Percentiles rank a stretch among this genome's conserved stretches.
Conservation (phyloP, 1,140 invertebrate genomes). For the Apis dorsata region DNA sequence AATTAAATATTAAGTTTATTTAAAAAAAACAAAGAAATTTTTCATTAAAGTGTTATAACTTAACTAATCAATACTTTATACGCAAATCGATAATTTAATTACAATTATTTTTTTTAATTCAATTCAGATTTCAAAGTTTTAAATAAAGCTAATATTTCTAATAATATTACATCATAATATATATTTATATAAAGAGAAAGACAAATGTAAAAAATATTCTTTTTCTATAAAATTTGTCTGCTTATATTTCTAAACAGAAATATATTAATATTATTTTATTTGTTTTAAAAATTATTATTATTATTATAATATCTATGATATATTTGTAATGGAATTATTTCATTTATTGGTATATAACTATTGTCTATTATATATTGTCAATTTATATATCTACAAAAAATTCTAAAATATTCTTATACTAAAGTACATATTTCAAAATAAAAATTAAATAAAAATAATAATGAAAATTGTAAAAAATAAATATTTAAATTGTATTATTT, state of each 20-base stretch:
- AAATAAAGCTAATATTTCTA: conserved; percentile 7
- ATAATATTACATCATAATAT: neutral
- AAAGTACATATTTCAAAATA: neutral
- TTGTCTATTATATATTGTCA: conserved; percentile 68
- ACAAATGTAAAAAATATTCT: neutral
- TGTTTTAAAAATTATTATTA: conserved; percentile 40
- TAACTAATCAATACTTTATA: no score
- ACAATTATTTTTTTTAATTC: neutral
- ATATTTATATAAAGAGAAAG: neutral
- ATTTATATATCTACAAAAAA: conserved; percentile 52
- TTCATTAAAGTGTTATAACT: conserved; percentile 24
- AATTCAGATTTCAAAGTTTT: neutral
- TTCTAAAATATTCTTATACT: conserved; percentile 8
- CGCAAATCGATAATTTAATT: conserved; percentile 12
- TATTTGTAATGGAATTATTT: conserved; percentile 42
- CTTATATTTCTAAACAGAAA: conserved; percentile 42
- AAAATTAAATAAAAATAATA: neutral
- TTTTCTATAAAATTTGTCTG: conserved; percentile 39
- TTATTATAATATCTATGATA: conserved; percentile 9
- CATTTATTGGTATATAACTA: conserved; percentile 62
- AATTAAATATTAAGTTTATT: conserved; percentile 46
- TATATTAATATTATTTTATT: conserved; percentile 25
- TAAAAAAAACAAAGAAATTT: conserved; percentile 62
- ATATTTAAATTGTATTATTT: neutral
- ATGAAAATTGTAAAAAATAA: neutral